Percentiles rank a stretch among this genome's conserved stretches.
phyloP scores from a whole-genome alignment of 2,888 invertebrate species.

The Hypolimnas misippus region DNA sequence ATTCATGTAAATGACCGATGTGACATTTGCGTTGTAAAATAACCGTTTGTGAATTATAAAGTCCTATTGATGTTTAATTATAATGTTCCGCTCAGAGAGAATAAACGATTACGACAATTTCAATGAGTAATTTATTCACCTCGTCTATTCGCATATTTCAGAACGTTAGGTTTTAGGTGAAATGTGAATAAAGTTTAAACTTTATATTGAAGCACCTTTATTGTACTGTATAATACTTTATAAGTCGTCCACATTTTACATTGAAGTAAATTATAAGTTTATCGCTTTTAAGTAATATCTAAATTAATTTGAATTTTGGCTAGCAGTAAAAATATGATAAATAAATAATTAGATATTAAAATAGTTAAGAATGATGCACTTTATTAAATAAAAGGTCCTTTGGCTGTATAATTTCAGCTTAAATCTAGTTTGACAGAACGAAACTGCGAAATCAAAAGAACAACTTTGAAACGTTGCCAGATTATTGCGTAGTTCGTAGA shows the following conservation, averaged over 20 bases:
- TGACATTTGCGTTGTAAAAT: conserved; percentile 3
- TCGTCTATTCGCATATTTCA: background rate
- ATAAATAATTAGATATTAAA: too few relatives aligned
- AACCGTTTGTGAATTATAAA: background rate
- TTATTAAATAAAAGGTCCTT: background rate
- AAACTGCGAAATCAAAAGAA: background rate
- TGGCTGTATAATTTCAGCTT: background rate
- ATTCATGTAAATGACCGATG: background rate
- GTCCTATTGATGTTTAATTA: conserved; percentile 11
- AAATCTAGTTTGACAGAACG: background rate
- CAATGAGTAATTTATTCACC: background rate
- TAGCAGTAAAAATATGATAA: too few relatives aligned
- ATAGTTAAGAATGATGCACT: too few relatives aligned
- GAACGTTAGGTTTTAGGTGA: too few relatives aligned
- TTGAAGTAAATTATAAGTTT: too few relatives aligned
- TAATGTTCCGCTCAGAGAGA: conserved; percentile 14
- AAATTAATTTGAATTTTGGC: too few relatives aligned
- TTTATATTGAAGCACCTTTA: too few relatives aligned
- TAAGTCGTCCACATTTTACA: too few relatives aligned
- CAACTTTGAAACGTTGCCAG: background rate
- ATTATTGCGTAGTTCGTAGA: background rate
- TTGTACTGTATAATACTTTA: too few relatives aligned
- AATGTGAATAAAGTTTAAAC: too few relatives aligned
- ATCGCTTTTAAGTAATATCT: too few relatives aligned
- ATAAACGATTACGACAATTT: background rate